Conservation (phyloP, 2,113 vertebrate genomes). For the Butastur rufipennis region DNA sequence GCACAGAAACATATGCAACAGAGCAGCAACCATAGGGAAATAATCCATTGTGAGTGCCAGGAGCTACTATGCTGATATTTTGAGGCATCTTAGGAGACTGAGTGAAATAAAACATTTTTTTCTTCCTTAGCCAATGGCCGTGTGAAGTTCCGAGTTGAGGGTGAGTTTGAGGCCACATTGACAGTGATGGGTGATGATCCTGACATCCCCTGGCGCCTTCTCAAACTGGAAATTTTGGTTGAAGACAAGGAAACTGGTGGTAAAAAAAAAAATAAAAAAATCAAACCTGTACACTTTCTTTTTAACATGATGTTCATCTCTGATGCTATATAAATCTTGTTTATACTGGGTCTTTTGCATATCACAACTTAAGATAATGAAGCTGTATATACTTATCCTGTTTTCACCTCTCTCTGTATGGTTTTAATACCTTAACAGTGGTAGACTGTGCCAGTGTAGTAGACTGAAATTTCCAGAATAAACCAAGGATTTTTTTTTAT, state of each 20-base stretch:
- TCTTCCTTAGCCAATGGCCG: slow-evolving; percentile 88
- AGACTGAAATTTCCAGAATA: background rate
- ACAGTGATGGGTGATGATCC: slow-evolving; percentile 99
- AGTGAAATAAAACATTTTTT: background rate
- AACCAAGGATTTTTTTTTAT: background rate
- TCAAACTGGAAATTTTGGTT: slow-evolving; percentile 96
- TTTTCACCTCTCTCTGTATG: background rate
- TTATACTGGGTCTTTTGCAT: background rate
- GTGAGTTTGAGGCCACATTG: slow-evolving; percentile 97
- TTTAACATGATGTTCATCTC: background rate
- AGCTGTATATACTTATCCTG: background rate
- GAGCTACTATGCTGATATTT: background rate
- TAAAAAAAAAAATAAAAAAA: slow-evolving; percentile 53
- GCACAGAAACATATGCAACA: background rate
- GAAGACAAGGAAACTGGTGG: slow-evolving; percentile 99
- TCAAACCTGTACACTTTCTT: background rate
- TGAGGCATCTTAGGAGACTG: background rate
- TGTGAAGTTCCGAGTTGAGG: slow-evolving; percentile 96
- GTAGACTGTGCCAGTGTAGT: background rate
- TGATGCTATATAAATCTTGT: background rate
- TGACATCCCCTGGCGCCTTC: slow-evolving; percentile 95
- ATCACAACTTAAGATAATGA: background rate
- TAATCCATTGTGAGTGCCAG: background rate
- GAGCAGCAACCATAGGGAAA: background rate
- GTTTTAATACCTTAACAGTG: background rate